phyloP scores from a whole-genome alignment of 2,113 vertebrate species.

The Neodontobutis hainanensis region DNA sequence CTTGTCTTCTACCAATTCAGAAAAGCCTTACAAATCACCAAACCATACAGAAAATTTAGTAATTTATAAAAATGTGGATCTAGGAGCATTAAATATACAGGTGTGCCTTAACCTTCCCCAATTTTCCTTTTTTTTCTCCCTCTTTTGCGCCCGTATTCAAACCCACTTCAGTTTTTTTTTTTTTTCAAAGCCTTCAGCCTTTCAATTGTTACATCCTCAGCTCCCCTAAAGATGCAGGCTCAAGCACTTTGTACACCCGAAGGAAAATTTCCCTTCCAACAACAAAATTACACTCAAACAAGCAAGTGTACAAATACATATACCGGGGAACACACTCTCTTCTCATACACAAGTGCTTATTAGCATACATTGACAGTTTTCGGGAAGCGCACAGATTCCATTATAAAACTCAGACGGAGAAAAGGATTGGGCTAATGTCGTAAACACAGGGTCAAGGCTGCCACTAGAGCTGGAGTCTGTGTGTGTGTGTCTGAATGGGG shows the following conservation, averaged over 20 bases:
- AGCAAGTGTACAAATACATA: conserved; percentile 15
- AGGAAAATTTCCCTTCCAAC: conserved; percentile 48
- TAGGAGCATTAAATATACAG: background rate
- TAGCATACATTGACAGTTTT: conserved; percentile 61
- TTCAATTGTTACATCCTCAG: conserved; percentile 53
- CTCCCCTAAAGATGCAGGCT: conserved; percentile 57
- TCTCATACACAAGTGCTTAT: conserved; percentile 27
- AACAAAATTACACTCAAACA: conserved; percentile 65
- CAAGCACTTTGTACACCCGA: conserved; percentile 53
- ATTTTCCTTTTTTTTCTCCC: background rate
- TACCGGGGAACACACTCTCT: conserved; percentile 10
- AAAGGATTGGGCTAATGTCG: conserved; percentile 98
- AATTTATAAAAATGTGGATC: background rate
- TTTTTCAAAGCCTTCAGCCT: conserved; percentile 43
- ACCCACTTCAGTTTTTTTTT: conserved; percentile 3
- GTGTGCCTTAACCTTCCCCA: conserved; percentile 14
- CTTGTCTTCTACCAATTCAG: background rate
- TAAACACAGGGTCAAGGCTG: conserved; percentile 95
- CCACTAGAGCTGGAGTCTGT: conserved; percentile 77
- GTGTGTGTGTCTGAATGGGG: conserved; percentile 68
- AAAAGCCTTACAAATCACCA: background rate
- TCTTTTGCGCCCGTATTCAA: conserved; percentile 8
- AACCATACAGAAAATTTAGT: background rate
- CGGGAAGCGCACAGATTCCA: conserved; percentile 93
- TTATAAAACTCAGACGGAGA: conserved; percentile 84